A percentile compares a stretch with the other conserved stretches of the same genome.
phyloP scores from a whole-genome alignment of 2,113 vertebrate species.

The Arizona elegans region DNA sequence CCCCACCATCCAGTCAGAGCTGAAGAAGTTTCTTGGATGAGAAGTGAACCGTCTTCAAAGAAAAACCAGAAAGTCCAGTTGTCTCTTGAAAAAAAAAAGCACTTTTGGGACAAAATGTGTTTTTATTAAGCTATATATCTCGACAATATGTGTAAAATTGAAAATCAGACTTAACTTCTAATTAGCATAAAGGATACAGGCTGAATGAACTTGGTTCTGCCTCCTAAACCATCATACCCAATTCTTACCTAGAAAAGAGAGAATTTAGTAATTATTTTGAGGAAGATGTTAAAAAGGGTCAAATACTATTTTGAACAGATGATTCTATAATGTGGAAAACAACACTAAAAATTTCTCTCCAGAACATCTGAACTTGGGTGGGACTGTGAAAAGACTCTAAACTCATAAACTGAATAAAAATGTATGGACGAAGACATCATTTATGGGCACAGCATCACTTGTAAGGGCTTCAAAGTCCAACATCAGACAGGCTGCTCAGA shows the following conservation, averaged over 20 bases:
- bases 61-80: too few relatives aligned
- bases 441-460: background rate
- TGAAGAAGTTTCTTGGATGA: too few relatives aligned
- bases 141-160: background rate
- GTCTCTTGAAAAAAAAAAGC: too few relatives aligned
- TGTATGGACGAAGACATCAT: background rate
- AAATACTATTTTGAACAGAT: background rate
- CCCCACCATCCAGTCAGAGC: too few relatives aligned
- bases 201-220: conserved; percentile 91
- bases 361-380: background rate
- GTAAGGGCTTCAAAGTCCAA: background rate
- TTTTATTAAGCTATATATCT: background rate
- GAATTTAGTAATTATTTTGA: conserved; percentile 12
- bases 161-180: background rate
- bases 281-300: background rate
- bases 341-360: background rate
- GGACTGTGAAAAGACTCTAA: background rate
- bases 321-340: background rate
- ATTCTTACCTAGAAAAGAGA: conserved; percentile 77
- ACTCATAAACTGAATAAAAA: background rate
- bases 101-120: background rate
- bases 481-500: background rate
- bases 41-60: too few relatives aligned
- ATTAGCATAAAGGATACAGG: conserved; percentile 85
- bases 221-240: conserved; percentile 92